Base-by-base conservation (phyloP, 2,888 invertebrate species). In the Mimumesa dahlbomi region DNA sequence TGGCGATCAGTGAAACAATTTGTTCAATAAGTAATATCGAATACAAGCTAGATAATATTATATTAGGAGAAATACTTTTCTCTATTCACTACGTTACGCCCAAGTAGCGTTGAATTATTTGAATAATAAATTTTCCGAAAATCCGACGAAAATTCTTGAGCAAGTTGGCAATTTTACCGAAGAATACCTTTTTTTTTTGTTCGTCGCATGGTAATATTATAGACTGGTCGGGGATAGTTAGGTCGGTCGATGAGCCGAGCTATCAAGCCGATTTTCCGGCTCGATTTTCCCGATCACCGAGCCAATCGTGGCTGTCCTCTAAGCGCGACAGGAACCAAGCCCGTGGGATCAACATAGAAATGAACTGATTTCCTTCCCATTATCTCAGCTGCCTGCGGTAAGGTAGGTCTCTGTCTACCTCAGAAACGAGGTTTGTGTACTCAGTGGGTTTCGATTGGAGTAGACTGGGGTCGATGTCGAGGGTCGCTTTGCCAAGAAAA, bases 291-390 rank as follows among this genome's bases (percentile, higher is more conserved):
- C 84, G 84, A 86, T 87, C 85, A 81, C 78, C 82, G 81, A 82
- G 81, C 82, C 83, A 83, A 83, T 86, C 84, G 77, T 73, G 68
- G 61, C 73, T 77, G 72, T 77, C 78, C 71, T 81, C 81, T 81
- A 77, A 84, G 79, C 82, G 75, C 80, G 77, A 73, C 79, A 66
- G 76, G 61, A 40, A 73, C 62, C 73, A 59, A 75, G 67, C 69
- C 82, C 81, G 78, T 81, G 79, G 89, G 89, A 89, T 89, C 89
- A 89, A 88, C 89, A 89, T 89, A 89, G 88, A 89, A 89, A 89
- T 88, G 88, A 89, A 88, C 89, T 89, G 87, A 89, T 89, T 89
- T 89, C 85, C 87, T 88, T 88, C 86, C 87, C 86, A 88, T 88
- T 89, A 88, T 89, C 88, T 88, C 83, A 76, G 76, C 76, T 75